A percentile compares a stretch with the other conserved stretches of the same genome.
phyloP scores from a whole-genome alignment of 2,113 vertebrate species.

The Alectura lathami region DNA sequence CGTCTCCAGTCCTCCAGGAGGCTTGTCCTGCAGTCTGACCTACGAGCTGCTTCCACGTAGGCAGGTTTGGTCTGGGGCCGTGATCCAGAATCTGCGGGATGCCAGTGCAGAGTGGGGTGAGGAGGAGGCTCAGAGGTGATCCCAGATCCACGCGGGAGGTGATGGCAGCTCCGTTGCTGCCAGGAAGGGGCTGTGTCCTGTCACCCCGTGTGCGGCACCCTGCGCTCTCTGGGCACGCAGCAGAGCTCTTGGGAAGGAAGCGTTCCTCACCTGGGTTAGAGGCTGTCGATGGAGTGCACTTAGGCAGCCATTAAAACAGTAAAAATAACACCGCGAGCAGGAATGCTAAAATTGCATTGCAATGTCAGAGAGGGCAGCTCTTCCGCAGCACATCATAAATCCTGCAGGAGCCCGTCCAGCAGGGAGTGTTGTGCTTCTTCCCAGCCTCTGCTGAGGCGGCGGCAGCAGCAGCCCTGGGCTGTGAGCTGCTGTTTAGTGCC shows the following conservation, averaged over 20 bases:
- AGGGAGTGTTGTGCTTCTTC: fast-evolving
- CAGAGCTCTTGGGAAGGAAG: not conserved
- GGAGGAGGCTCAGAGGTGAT: not conserved
- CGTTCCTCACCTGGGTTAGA: not conserved
- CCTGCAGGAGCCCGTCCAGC: not conserved
- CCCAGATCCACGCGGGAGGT: not conserved
- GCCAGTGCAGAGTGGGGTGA: fast-evolving
- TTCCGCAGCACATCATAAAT: not conserved
- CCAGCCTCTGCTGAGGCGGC: not conserved
- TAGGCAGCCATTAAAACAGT: not conserved
- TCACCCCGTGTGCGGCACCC: not conserved
- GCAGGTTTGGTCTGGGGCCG: not conserved
- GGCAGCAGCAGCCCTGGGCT: not conserved
- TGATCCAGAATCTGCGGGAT: fast-evolving
- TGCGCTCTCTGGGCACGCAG: not conserved
- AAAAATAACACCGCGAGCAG: not conserved
- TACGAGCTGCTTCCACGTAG: not conserved
- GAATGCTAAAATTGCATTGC: not conserved
- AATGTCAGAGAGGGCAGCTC: not conserved
- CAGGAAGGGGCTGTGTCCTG: not conserved
- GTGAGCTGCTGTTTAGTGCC: not conserved
- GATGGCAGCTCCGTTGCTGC: not conserved
- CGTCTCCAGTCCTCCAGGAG: not conserved
- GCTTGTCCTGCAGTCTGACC: no score
- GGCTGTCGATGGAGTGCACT: conserved; percentile 3